Conservation (phyloP, 2,797 vertebrate genomes). For the Gobionotothen gibberifrons region DNA sequence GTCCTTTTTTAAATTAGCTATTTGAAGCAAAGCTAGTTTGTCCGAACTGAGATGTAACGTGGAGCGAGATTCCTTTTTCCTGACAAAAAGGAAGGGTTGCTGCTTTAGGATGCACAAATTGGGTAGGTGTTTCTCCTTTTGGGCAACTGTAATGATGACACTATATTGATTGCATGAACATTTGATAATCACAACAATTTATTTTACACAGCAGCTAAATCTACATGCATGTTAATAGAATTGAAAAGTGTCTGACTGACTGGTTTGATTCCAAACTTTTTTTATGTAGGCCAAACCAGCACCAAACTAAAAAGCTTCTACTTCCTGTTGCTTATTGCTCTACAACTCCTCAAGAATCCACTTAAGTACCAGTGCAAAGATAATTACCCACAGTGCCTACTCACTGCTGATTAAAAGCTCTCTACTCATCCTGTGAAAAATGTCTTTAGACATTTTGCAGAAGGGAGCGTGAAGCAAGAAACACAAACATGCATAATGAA, state of each 20-base stretch:
- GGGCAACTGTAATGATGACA: no score
- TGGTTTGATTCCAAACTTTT: constrained; percentile 35
- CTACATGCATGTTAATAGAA: constrained; percentile 13
- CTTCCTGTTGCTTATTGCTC: constrained; percentile 21
- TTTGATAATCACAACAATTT: neutral
- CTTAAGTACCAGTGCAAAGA: constrained; percentile 33
- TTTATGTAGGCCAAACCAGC: constrained; percentile 50
- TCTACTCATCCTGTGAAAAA: constrained; percentile 37
- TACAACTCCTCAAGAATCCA: constrained; percentile 36
- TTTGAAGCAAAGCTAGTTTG: no score
- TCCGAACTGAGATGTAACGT: no score
- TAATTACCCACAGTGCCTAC: constrained; percentile 41
- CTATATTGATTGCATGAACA: no score
- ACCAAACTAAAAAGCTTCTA: constrained; percentile 20
- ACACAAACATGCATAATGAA: constrained; percentile 69
- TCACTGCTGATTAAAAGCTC: constrained; percentile 53
- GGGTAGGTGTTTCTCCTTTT: no score
- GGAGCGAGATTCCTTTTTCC: no score
- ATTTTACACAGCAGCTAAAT: constrained; percentile 2
- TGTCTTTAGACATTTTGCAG: constrained; percentile 45
- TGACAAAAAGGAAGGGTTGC: no score
- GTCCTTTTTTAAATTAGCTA: no score
- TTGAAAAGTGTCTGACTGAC: constrained; percentile 20
- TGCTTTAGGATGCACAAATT: no score
- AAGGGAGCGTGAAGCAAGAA: constrained; percentile 21